These are phyloP conservation scores for Albula goreensis DNA, from an alignment of 2,113 vertebrate species.

Conservation along the genomic window DNA sequence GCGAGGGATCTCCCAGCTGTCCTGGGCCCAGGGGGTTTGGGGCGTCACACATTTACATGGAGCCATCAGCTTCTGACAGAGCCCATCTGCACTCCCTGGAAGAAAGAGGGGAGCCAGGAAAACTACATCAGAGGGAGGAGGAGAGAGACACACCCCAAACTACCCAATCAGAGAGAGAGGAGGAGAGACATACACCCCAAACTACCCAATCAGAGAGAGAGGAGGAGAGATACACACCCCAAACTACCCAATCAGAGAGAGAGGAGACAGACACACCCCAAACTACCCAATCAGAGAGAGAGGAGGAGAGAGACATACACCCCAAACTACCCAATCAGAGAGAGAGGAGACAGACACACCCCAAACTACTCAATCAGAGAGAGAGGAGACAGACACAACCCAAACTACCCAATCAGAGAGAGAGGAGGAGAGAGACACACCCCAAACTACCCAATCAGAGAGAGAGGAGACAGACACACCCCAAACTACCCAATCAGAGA, in stretches of 20 bases:
- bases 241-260: background rate
- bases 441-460: background rate
- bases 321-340: too few species aligned
- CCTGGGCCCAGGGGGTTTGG: slow-evolving; percentile 81
- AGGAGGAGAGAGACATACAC: too few species aligned
- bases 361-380: background rate
- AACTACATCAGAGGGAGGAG: too few species aligned
- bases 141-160: too few species aligned
- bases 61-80: slow-evolving; percentile 80
- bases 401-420: too few species aligned
- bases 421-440: background rate
- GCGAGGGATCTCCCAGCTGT: slow-evolving; percentile 94
- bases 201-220: background rate
- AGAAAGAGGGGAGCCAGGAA: background rate
- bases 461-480: background rate
- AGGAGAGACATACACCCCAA: background rate
- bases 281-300: background rate
- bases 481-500: too few species aligned
- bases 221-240: too few species aligned
- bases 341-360: too few species aligned
- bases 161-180: background rate
- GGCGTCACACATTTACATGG: slow-evolving; percentile 72
- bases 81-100: slow-evolving; percentile 79
- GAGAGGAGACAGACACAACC: too few species aligned
- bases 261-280: background rate